Percentiles rank a stretch among this genome's conserved stretches.
phyloP scores from a whole-genome alignment of 1,140 invertebrate genomes.

The Lethrus apterus region DNA sequence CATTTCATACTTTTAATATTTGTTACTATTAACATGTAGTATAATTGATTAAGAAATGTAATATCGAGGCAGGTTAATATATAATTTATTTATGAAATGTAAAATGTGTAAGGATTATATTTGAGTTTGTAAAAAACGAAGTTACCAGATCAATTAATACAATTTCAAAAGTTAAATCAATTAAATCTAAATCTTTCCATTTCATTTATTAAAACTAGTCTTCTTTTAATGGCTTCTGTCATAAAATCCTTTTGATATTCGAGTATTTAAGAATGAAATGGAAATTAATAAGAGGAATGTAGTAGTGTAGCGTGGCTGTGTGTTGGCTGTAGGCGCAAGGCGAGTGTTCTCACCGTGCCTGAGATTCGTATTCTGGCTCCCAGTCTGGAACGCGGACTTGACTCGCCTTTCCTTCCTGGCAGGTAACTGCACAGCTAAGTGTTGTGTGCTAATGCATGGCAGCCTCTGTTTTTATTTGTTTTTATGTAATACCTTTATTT shows the following conservation, averaged over 20 bases:
- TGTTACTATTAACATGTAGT: too few species aligned
- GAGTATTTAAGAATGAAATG: not conserved
- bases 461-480: slow-evolving; percentile 1
- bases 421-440: slow-evolving; percentile 27
- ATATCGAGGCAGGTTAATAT: too few species aligned
- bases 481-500: too few species aligned
- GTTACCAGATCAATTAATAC: too few species aligned
- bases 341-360: slow-evolving; percentile 59
- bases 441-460: slow-evolving; percentile 8
- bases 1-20: too few species aligned
- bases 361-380: slow-evolving; percentile 71
- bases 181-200: too few species aligned
- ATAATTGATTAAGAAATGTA: too few species aligned
- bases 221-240: slow-evolving; percentile 3
- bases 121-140: too few species aligned
- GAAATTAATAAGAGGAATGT: not conserved
- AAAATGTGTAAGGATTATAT: too few species aligned
- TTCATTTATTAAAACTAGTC: too few species aligned
- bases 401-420: slow-evolving; percentile 38
- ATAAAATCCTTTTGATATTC: not conserved
- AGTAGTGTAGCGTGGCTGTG: slow-evolving; percentile 38
- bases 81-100: too few species aligned
- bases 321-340: slow-evolving; percentile 55
- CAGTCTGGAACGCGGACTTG: slow-evolving; percentile 66
- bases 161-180: too few species aligned